Evolutionary conservation across 2,797 vertebrate genomes (phyloP).

Genomic region (Spondyliosoma cantharus): DNA sequence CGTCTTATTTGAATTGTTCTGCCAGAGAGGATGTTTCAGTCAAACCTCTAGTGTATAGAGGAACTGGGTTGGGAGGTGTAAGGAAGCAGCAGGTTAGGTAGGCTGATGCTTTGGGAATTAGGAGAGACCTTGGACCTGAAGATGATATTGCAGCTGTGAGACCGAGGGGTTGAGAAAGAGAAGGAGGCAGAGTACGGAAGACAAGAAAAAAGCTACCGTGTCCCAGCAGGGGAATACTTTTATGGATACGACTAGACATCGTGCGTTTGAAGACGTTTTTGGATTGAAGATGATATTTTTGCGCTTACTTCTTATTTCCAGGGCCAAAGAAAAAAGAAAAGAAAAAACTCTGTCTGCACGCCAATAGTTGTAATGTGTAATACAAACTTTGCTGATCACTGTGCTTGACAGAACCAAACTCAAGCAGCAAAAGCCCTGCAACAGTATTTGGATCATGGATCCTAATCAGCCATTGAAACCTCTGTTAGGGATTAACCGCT

Average conservation of each 20-base stretch:
- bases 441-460: not conserved
- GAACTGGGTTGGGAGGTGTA: slow-evolving; percentile 23
- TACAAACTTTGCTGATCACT: slow-evolving; percentile 5
- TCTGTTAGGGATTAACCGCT: slow-evolving; percentile 10
- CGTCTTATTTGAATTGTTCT: slow-evolving; percentile 66
- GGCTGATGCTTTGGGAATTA: slow-evolving; percentile 56
- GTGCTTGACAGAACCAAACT: not conserved
- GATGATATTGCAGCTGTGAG: slow-evolving; percentile 57
- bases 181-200: slow-evolving; percentile 9
- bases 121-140: slow-evolving; percentile 49
- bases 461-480: slow-evolving; percentile 8
- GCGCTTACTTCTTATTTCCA: slow-evolving; percentile 15
- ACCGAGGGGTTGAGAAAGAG: slow-evolving; percentile 4
- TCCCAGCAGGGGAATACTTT: slow-evolving; percentile 63
- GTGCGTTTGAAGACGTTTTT: slow-evolving; percentile 45
- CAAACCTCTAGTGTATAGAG: slow-evolving; percentile 11
- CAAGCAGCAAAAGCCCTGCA: not conserved
- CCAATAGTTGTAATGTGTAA: not conserved
- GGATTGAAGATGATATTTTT: slow-evolving; percentile 3
- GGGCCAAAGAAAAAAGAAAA: slow-evolving; percentile 34
- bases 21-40: slow-evolving; percentile 42
- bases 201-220: slow-evolving; percentile 32
- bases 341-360: not conserved
- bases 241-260: slow-evolving; percentile 44
- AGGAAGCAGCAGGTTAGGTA: slow-evolving; percentile 49